Evolutionary conservation across 1,140 invertebrate genomes (phyloP).

Genomic region (Oreohelix idahoensis): DNA sequence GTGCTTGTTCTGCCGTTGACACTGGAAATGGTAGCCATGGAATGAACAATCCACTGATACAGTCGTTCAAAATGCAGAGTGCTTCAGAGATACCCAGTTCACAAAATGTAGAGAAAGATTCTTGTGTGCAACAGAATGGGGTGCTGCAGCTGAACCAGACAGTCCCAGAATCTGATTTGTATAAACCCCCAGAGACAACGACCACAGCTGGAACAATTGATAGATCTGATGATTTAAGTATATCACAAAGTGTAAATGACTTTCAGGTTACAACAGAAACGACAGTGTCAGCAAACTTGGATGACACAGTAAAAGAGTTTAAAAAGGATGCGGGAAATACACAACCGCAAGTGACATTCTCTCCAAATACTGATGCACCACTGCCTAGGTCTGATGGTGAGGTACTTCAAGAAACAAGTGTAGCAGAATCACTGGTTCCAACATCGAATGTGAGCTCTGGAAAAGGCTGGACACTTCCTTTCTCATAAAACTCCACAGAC

Average conservation of each 20-base stretch:
- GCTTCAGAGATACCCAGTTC: not conserved
- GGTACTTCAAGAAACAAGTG: not conserved
- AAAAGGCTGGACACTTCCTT: slow-evolving; percentile 7
- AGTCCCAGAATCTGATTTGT: not conserved
- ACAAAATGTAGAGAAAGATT: not conserved
- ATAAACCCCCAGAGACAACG: not conserved
- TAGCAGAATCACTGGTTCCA: not conserved
- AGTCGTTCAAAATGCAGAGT: not conserved
- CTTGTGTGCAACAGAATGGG: not conserved
- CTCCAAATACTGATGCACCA: not conserved
- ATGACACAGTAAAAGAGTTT: not conserved
- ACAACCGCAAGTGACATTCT: not conserved
- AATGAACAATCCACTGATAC: not conserved
- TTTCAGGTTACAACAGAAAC: not conserved
- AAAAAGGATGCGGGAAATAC: not conserved
- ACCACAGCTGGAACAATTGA: not conserved
- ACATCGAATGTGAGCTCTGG: not conserved
- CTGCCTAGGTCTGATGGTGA: not conserved
- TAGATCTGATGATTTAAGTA: not conserved
- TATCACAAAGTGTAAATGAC: not conserved
- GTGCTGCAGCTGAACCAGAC: not conserved
- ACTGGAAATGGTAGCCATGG: too few relatives aligned
- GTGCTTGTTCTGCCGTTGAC: not conserved
- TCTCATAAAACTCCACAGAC: too few relatives aligned
- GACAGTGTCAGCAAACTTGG: not conserved